Evolutionary conservation across 2,797 vertebrate species (phyloP), one percentile per base, ranked within the genome.

Genomic region (Melanotaenia trifasciata): DNA sequence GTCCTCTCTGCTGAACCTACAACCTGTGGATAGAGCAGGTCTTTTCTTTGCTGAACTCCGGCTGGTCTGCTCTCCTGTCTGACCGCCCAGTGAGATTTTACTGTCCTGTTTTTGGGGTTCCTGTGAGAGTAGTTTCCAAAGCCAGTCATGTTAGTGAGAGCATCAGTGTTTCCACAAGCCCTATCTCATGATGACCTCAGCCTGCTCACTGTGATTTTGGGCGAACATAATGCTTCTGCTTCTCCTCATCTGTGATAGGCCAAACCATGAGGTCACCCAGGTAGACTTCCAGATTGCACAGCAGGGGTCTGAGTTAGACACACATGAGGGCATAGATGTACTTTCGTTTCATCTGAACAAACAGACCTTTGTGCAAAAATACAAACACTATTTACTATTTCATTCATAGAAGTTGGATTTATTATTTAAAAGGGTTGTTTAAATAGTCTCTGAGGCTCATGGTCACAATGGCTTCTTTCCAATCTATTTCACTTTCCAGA

Each of bases 171-270:
- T 94, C 93, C 94, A 95, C 85, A 70, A 58, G 77, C 76, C 80
- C 89, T 94, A 94, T 94, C 93, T 93, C 80, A 73, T 72, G 33
- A 90, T 95, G 94, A 95, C 93, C 94, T 95, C 93, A 95, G 88
- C 79, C 61, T 54, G 78, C 80, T 86, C 76, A 53, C 71, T 77
- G 86, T 64, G 78, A 78, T 73, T 83, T 61, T 84, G 90, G 74
- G 85, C 79, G 32, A 86, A 88, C 87, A 85, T 54, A 83, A 87
- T 36, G 84, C 85, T 84, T 92, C 89, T 92, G 93, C 85, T 92
- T 94, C 85, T 85, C 72, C 87, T 94, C 90, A 85, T 66, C 65
- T 63, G 76, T n/a, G 20, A 67, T 72, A 66, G 57, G 83, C 79
- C 51, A 75, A 80, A 84, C 33, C 81, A 92, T 94, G 90, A 94